phyloP scores from a whole-genome alignment of 1,140 invertebrate genomes.

The Rhyacophila brunnea region DNA sequence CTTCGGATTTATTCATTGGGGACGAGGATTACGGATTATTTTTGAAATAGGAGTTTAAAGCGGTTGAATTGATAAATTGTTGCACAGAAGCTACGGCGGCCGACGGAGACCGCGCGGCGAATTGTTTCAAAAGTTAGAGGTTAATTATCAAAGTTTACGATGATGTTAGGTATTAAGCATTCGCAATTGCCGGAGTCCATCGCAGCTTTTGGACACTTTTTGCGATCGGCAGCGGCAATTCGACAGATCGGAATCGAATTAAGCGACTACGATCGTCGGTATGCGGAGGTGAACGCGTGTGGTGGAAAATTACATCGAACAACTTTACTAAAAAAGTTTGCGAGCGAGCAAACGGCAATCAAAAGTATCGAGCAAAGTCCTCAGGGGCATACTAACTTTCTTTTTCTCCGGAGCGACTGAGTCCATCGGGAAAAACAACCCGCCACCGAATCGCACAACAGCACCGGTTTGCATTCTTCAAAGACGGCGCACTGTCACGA shows the following conservation, averaged over 20 bases:
- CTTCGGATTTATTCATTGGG: no score
- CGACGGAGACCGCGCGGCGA: constrained; percentile 1
- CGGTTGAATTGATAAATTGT: constrained; percentile 1
- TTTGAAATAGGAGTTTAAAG: neutral
- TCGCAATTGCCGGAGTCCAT: constrained; percentile 10
- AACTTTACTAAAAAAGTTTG: constrained; percentile 8
- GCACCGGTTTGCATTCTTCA: constrained; percentile 34
- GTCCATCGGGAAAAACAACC: constrained; percentile 36
- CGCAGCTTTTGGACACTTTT: neutral
- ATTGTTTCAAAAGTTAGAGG: constrained; percentile 13
- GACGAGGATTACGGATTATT: no score
- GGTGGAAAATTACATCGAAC: no score
- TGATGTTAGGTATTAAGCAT: constrained; percentile 3
- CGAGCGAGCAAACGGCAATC: constrained; percentile 17
- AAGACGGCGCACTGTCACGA: constrained; percentile 28
- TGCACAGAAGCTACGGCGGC: constrained; percentile 1
- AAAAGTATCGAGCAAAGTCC: constrained; percentile 24
- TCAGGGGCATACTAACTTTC: constrained; percentile 34
- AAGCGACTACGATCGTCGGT: no score
- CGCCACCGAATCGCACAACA: constrained; percentile 34
- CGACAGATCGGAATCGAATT: no score
- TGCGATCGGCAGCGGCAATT: no score
- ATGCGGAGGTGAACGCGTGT: no score
- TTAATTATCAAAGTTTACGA: constrained; percentile 12
- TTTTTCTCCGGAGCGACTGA: constrained; percentile 36